Conservation (phyloP, 2,797 vertebrate species). For the Prionace glauca region DNA sequence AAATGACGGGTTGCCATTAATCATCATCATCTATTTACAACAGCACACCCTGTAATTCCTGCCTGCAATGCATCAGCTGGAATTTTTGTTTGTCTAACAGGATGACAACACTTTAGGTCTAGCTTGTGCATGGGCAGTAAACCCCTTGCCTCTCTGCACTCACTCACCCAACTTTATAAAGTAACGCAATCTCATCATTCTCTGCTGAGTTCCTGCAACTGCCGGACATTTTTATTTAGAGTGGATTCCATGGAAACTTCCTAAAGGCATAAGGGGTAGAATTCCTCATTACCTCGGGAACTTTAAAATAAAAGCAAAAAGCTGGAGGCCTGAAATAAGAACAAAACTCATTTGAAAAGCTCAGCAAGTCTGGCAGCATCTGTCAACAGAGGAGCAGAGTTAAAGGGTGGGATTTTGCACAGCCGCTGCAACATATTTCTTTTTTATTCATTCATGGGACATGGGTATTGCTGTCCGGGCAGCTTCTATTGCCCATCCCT, state of each 20-base stretch:
- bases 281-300: neutral
- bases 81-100: neutral
- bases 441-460: too few species aligned
- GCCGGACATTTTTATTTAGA: neutral
- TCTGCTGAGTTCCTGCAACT: neutral
- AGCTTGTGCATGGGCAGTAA: neutral
- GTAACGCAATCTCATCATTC: neutral
- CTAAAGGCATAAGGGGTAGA: neutral
- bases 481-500: too few species aligned
- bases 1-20: neutral
- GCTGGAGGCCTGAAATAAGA: too few species aligned
- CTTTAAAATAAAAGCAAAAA: neutral
- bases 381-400: too few species aligned
- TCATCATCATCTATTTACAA: conserved; percentile 8
- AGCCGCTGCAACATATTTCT: too few species aligned
- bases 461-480: too few species aligned
- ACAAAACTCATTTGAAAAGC: too few species aligned
- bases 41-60: neutral
- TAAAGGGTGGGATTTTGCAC: too few species aligned
- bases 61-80: neutral
- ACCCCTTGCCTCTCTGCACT: neutral
- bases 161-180: neutral
- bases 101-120: neutral
- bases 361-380: too few species aligned
- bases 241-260: neutral